phyloP scores from a whole-genome alignment of 2,888 invertebrate species.

The Pandemis heparana region DNA sequence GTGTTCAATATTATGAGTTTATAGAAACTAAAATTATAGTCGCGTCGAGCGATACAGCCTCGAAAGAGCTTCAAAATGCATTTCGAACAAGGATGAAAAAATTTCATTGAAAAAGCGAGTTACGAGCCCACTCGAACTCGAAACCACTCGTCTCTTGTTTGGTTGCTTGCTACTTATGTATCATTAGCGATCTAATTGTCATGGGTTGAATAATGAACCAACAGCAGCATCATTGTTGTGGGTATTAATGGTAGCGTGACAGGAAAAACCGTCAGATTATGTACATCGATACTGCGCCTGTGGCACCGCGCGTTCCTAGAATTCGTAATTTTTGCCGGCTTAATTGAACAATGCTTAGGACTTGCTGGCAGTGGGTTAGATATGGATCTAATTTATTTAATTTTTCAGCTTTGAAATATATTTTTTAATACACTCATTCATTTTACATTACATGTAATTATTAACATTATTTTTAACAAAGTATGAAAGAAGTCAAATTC shows the following conservation, averaged over 20 bases:
- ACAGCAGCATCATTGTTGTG: slow-evolving; percentile 6
- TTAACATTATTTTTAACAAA: too few species aligned
- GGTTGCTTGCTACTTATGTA: not conserved
- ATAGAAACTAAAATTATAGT: too few species aligned
- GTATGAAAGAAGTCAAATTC: too few species aligned
- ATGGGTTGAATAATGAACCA: slow-evolving; percentile 8
- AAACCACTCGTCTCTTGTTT: not conserved
- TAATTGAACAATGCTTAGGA: slow-evolving; percentile 28
- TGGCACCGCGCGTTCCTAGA: slow-evolving; percentile 63
- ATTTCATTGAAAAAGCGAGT: too few species aligned
- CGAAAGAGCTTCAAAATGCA: not conserved
- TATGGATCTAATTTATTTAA: not conserved
- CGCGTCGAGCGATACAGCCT: too few species aligned
- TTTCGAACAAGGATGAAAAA: not conserved
- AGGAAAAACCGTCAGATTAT: slow-evolving; percentile 72
- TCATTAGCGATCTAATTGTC: slow-evolving; percentile 10
- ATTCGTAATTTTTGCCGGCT: slow-evolving; percentile 58
- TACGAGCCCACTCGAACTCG: not conserved
- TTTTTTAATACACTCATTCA: too few species aligned
- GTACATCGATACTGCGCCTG: slow-evolving; percentile 65
- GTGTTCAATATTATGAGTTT: too few species aligned
- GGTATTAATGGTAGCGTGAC: slow-evolving; percentile 67
- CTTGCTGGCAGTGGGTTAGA: not conserved
- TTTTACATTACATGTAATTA: too few species aligned
- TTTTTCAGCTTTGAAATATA: too few species aligned